phyloP scores from a whole-genome alignment of 2,113 vertebrate genomes.

The Odobenus rosmarus region DNA sequence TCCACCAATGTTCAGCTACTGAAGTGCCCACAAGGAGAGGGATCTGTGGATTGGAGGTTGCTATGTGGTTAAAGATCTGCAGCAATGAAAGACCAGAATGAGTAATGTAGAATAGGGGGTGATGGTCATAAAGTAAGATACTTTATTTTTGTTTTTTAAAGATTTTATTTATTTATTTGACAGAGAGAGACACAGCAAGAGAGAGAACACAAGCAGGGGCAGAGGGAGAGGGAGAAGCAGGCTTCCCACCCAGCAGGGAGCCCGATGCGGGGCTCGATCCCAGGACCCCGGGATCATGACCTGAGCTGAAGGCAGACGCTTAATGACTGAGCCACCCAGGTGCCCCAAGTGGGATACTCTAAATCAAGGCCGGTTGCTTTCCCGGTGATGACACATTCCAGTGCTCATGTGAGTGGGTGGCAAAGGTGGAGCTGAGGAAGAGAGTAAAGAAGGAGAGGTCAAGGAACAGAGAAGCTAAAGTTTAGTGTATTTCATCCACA shows the following conservation, averaged over 20 bases:
- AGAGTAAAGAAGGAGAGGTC: not conserved
- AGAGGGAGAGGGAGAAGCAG: too few relatives aligned
- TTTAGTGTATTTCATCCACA: not conserved
- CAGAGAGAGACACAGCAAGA: too few relatives aligned
- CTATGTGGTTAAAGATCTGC: not conserved
- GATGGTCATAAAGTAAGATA: not conserved
- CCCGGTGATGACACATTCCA: not conserved
- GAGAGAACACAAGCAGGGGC: too few relatives aligned
- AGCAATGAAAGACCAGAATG: not conserved
- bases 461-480: not conserved
- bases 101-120: not conserved
- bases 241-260: too few relatives aligned
- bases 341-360: not conserved
- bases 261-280: too few relatives aligned
- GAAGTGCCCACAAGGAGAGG: not conserved
- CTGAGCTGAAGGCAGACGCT: too few relatives aligned
- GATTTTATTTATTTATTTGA: too few relatives aligned
- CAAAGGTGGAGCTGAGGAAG: not conserved
- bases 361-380: not conserved
- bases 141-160: not conserved
- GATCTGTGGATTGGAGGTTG: not conserved
- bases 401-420: not conserved
- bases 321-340: too few relatives aligned
- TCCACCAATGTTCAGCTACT: not conserved
- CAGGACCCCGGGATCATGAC: too few relatives aligned